phyloP scores from a whole-genome alignment of 2,888 invertebrate species.

The Chalcosyrphus nemorum region DNA sequence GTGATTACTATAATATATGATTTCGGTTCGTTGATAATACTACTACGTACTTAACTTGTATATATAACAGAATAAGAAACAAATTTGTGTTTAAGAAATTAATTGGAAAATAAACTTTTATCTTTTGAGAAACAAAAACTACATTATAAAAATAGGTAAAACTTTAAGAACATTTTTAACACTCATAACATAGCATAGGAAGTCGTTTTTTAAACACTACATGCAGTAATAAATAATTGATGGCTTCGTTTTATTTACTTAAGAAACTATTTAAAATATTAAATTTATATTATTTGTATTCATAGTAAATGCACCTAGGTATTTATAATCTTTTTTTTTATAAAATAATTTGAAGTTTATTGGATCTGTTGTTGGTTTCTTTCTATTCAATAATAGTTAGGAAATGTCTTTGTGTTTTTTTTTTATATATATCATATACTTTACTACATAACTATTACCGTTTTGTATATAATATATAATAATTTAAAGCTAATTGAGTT shows the following conservation, averaged over 20 bases:
- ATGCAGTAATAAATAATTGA: neutral
- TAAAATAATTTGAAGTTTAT: neutral
- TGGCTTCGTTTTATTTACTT: neutral
- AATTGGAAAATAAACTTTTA: neutral
- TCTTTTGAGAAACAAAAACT: no score
- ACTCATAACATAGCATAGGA: neutral
- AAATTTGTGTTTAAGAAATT: slow-evolving; percentile 5
- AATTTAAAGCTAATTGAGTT: slow-evolving; percentile 60
- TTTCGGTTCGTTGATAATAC: slow-evolving; percentile 17
- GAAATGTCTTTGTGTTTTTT: neutral
- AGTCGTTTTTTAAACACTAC: neutral
- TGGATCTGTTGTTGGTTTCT: neutral
- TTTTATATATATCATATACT: neutral
- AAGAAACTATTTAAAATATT: neutral
- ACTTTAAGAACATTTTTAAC: neutral
- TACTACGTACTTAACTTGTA: neutral
- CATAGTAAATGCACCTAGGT: neutral
- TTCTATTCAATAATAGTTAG: neutral
- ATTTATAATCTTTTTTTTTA: neutral
- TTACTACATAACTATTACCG: neutral
- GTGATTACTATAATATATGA: slow-evolving; percentile 2
- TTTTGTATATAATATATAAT: slow-evolving; percentile 33
- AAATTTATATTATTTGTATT: neutral
- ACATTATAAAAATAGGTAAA: no score
- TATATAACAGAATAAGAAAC: neutral